A percentile compares a stretch with the other conserved stretches of the same genome.
These are phyloP conservation scores for Lepidocolaptes lacrymiger DNA, from an alignment of 2,797 vertebrate species.

Conservation along the genomic window DNA sequence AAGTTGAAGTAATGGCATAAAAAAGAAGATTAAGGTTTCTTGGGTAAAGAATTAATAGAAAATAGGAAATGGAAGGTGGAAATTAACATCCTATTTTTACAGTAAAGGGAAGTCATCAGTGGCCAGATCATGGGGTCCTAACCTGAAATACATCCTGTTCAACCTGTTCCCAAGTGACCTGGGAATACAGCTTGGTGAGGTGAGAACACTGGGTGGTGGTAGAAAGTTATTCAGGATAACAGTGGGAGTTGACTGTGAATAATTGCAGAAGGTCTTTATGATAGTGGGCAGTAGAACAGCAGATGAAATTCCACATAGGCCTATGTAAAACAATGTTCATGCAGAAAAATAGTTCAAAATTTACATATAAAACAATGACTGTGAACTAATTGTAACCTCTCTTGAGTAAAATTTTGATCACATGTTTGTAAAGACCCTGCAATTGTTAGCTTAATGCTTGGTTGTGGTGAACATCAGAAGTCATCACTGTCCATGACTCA, in stretches of 20 bases:
- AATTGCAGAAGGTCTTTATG: neutral
- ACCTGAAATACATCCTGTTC: fast-evolving
- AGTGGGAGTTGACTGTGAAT: neutral
- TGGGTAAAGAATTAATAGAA: neutral
- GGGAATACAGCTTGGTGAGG: neutral
- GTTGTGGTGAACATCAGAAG: neutral
- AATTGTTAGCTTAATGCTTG: neutral
- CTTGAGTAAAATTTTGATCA: neutral
- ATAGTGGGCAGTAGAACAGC: neutral
- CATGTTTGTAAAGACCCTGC: neutral
- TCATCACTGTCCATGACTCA: neutral
- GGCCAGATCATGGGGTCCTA: neutral
- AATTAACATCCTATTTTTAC: neutral
- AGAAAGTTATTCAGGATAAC: neutral
- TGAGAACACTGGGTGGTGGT: neutral
- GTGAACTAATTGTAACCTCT: neutral
- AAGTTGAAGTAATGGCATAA: neutral
- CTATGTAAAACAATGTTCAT: neutral
- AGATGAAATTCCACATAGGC: neutral
- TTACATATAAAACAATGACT: neutral
- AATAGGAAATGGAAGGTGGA: neutral
- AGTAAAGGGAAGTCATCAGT: neutral
- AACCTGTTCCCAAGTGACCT: neutral
- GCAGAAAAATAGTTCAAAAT: neutral
- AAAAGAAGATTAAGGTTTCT: neutral